Evolutionary conservation across 2,113 vertebrate genomes (phyloP).

Genomic region (Xenopus laevis): DNA sequence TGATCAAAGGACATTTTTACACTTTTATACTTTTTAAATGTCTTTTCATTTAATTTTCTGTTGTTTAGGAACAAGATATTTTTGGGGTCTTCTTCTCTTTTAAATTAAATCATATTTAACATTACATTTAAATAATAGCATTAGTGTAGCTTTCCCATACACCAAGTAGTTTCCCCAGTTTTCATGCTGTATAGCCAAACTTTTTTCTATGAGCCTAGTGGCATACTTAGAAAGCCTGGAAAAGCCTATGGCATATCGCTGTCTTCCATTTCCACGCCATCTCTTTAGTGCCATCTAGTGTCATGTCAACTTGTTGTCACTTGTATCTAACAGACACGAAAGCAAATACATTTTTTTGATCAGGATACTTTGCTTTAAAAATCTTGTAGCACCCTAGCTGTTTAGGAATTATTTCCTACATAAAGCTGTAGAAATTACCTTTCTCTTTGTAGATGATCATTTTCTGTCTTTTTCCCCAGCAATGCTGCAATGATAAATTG

Average conservation of each 20-base stretch:
- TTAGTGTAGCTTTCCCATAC: too few species aligned
- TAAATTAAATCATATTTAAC: too few species aligned
- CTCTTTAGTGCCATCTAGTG: constrained; percentile 43
- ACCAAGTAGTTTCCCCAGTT: too few species aligned
- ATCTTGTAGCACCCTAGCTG: background rate
- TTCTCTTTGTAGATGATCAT: constrained; percentile 28
- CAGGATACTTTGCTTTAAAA: background rate
- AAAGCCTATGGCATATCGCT: constrained; percentile 1
- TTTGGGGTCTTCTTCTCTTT: too few species aligned
- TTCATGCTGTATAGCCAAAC: too few species aligned
- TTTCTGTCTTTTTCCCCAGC: constrained; percentile 1
- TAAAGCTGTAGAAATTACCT: constrained; percentile 12
- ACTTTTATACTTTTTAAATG: too few species aligned
- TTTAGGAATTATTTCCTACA: constrained; percentile 7
- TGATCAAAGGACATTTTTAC: too few species aligned
- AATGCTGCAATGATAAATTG: constrained; percentile 26
- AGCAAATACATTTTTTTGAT: background rate
- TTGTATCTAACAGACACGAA: background rate
- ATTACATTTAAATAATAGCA: too few species aligned
- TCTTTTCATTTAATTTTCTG: too few species aligned
- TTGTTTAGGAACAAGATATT: too few species aligned
- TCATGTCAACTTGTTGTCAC: constrained; percentile 7
- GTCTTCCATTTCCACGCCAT: constrained; percentile 7
- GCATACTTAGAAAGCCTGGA: too few species aligned
- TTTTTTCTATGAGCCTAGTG: too few species aligned